Base-by-base conservation (phyloP, 2,888 invertebrate species). In the Alloscopus bannaensis region DNA sequence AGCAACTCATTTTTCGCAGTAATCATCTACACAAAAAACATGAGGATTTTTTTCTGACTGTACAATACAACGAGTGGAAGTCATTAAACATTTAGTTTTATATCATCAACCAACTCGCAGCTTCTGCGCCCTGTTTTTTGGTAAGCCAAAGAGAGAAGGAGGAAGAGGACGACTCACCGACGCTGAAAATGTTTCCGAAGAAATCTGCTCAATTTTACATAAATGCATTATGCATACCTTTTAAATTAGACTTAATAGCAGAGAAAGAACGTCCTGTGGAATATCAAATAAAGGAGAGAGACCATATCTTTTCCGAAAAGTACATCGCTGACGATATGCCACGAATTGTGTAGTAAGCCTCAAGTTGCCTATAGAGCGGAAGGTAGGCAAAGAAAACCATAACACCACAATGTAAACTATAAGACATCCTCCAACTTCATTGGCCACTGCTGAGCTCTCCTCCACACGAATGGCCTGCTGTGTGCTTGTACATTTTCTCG, bases 141-240 rank as follows among this genome's bases (percentile, higher is more conserved):
- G n/a, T n/a, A n/a, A n/a, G 13, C 50, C 18, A 50, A 6, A 50
- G 50, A 6, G 8, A 50, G 8, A 50, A 6, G 18, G 18, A 50
- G 8, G 50, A 6, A 4, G 8, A 50, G 13, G 18, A 13, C 4
- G 13, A 50, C 11, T 50, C 11, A 6, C 2, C 29, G 11, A 22
- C 1, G 24, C n/a, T 50, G 66, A 40, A 31, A 66, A 26, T 20
- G 22, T 26, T 64, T 64, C n/a, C 45, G 45, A 64, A 26, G 42
- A 60, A 76, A 75, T 76, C 76, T 76, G 76, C 68, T 68, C 68
- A 60, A 50, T 62, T 76, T 76, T 76, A 76, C 76, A 76, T 76
- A 76, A 76, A 76, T 76, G 68, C 76, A 76, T 76, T 60, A 76
- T 76, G 76, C 76, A 76, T 68, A 50, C 52, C 45, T 36, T 68